Evolutionary conservation across 2,113 vertebrate genomes (phyloP).

Genomic region (Melierax canorus): DNA sequence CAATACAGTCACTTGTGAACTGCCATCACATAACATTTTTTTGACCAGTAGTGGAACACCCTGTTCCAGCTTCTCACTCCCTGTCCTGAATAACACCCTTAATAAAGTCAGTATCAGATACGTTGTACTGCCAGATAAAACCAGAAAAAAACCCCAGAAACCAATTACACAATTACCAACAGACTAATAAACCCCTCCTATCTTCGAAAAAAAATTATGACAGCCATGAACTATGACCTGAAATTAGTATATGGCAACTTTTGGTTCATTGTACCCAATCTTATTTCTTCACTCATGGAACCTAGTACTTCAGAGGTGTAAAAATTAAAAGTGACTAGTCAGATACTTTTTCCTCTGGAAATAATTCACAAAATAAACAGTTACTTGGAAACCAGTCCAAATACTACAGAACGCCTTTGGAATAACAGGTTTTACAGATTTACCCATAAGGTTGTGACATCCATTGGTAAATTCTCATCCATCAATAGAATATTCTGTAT

Average conservation of each 20-base stretch:
- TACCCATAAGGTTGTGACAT: neutral
- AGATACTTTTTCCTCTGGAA: neutral
- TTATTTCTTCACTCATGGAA: neutral
- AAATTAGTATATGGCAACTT: neutral
- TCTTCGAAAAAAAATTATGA: neutral
- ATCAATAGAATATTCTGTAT: neutral
- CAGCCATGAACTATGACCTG: neutral
- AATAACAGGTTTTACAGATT: neutral
- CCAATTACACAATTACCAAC: neutral
- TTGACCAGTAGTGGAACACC: neutral
- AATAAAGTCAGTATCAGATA: neutral
- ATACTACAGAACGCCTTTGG: neutral
- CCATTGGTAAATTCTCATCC: neutral
- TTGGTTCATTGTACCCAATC: neutral
- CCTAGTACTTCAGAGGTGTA: neutral
- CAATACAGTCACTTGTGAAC: neutral
- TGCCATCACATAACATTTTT: neutral
- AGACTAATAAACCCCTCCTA: neutral
- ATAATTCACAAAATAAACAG: neutral
- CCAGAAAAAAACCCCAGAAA: neutral
- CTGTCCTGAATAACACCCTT: neutral
- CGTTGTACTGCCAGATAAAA: neutral
- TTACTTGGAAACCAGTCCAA: neutral
- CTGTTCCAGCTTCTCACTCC: neutral
- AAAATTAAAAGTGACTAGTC: neutral